Conservation (phyloP, 2,888 invertebrate genomes). For the Marasmarcha lunaedactyla region DNA sequence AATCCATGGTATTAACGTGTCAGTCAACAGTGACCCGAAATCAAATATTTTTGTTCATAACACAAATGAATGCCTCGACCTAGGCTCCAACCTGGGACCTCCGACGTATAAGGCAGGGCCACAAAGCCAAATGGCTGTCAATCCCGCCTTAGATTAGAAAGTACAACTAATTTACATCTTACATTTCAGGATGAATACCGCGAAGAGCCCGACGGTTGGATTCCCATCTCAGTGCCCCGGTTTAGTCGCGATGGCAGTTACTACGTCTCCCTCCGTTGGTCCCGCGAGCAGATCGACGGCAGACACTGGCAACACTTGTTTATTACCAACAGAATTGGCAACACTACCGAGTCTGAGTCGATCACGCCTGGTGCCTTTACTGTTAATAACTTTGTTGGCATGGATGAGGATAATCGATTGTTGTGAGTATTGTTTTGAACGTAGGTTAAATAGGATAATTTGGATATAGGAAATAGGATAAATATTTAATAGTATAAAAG, state of each 20-base stretch:
- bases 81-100: too few relatives aligned
- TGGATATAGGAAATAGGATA: too few relatives aligned
- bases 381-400: slow-evolving; percentile 70
- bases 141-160: too few relatives aligned
- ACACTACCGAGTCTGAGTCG: slow-evolving; percentile 33
- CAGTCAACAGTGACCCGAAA: too few relatives aligned
- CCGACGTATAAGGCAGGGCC: too few relatives aligned
- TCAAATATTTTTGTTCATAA: too few relatives aligned
- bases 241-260: slow-evolving; percentile 56
- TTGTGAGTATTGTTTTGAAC: slow-evolving; percentile 37
- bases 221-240: slow-evolving; percentile 71
- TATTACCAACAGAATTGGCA: slow-evolving; percentile 36
- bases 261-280: slow-evolving; percentile 54
- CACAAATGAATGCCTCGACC: too few relatives aligned
- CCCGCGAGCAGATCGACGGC: slow-evolving; percentile 41
- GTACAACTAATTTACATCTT: too few relatives aligned
- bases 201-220: slow-evolving; percentile 76
- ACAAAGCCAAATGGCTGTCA: too few relatives aligned
- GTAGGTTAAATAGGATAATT: too few relatives aligned
- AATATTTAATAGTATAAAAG: too few relatives aligned
- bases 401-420: slow-evolving; percentile 41
- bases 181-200: slow-evolving; percentile 59
- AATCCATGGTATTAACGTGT: too few relatives aligned
- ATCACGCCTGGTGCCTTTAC: slow-evolving; percentile 71
- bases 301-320: slow-evolving; percentile 63